A percentile compares a stretch with the other conserved stretches of the same genome.
phyloP scores from a whole-genome alignment of 1,140 invertebrate species.

The Metaphire vulgaris region DNA sequence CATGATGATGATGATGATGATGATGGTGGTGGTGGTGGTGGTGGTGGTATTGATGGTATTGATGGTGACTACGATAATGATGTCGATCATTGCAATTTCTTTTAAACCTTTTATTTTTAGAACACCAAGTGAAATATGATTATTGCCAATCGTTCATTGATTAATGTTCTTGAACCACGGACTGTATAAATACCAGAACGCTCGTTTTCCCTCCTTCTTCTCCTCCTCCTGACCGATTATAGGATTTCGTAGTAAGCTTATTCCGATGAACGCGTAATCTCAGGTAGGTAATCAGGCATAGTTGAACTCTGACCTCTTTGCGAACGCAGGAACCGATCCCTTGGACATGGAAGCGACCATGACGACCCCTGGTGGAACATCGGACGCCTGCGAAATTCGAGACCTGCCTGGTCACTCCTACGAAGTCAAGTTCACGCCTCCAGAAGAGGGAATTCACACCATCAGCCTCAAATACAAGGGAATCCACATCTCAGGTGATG shows the following conservation, averaged over 20 bases:
- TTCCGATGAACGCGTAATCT: too few relatives aligned
- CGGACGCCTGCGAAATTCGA: constrained; percentile 50
- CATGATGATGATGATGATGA: background rate
- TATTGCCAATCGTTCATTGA: too few relatives aligned
- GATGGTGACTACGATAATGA: background rate
- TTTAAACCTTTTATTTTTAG: too few relatives aligned
- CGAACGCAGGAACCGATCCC: constrained; percentile 82
- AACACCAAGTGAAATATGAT: too few relatives aligned
- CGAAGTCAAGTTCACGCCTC: constrained; percentile 88
- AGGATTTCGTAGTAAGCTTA: too few relatives aligned
- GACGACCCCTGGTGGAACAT: constrained; percentile 77
- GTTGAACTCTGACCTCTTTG: too few relatives aligned
- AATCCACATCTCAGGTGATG: constrained; percentile 92
- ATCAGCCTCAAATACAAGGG: constrained; percentile 94
- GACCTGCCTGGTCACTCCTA: constrained; percentile 90
- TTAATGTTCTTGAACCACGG: too few relatives aligned
- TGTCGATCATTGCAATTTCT: too few relatives aligned
- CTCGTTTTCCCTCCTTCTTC: too few relatives aligned
- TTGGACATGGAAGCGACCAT: constrained; percentile 85
- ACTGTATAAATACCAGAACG: too few relatives aligned
- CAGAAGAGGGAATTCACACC: constrained; percentile 87
- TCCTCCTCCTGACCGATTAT: too few relatives aligned
- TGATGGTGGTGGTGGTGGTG: constrained; percentile 43
- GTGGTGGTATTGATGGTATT: constrained; percentile 67
- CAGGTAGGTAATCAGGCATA: too few relatives aligned